Conservation (phyloP, 2,113 vertebrate species). For the Gambusia affinis region DNA sequence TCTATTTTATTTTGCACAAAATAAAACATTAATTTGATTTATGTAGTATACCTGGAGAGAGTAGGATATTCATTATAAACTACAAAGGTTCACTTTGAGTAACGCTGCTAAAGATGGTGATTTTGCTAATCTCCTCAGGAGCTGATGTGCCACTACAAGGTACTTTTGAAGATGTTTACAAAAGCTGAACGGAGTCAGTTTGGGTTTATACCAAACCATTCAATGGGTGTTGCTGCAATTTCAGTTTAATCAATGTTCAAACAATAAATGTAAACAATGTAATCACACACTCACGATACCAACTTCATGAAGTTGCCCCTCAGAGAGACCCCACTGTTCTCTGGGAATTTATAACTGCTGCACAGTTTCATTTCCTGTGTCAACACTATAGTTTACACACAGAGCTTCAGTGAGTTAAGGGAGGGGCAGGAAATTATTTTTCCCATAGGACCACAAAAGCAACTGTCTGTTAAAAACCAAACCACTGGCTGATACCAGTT, state of each 20-base stretch:
- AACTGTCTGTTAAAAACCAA: not conserved
- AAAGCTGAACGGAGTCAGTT: not conserved
- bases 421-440: too few relatives aligned
- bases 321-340: not conserved
- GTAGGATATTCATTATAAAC: not conserved
- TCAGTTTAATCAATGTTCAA: not conserved
- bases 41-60: not conserved
- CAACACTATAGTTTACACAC: not conserved
- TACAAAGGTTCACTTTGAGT: not conserved
- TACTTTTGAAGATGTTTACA: not conserved
- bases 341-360: not conserved
- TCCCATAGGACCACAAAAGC: too few relatives aligned
- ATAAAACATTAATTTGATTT: not conserved
- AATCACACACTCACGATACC: not conserved
- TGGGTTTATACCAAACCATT: not conserved
- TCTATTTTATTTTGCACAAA: not conserved
- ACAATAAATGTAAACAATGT: not conserved
- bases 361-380: not conserved
- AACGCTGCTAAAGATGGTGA: too few relatives aligned
- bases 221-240: not conserved
- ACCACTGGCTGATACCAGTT: not conserved
- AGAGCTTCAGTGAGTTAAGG: not conserved
- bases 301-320: not conserved
- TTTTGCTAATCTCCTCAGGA: not conserved
- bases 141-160: not conserved